Percentiles rank a stretch among this genome's conserved stretches.
phyloP scores from a whole-genome alignment of 2,113 vertebrate genomes.

The Spilogale gracilis region DNA sequence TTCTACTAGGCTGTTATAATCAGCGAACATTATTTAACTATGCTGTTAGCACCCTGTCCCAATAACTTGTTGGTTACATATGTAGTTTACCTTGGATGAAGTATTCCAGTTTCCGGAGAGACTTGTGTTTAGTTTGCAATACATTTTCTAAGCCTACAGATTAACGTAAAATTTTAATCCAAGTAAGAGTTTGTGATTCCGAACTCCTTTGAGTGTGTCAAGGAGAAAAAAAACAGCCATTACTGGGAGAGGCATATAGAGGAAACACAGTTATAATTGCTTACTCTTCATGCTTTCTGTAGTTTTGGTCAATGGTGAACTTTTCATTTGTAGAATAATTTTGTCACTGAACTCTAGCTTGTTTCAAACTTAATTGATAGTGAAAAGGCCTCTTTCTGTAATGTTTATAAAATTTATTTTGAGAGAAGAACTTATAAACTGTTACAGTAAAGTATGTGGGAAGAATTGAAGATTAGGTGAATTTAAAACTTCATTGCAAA shows the following conservation, averaged over 20 bases:
- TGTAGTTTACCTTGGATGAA: constrained; percentile 18
- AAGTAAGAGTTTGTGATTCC: background rate
- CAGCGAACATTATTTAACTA: background rate
- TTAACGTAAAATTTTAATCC: constrained; percentile 37
- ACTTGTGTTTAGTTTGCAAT: background rate
- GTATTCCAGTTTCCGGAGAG: background rate
- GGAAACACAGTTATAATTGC: background rate
- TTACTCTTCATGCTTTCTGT: background rate
- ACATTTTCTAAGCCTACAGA: constrained; percentile 32
- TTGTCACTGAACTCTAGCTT: constrained; percentile 7
- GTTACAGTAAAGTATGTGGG: background rate
- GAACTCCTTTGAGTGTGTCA: background rate
- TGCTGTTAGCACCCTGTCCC: background rate
- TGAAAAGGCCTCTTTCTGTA: constrained; percentile 60
- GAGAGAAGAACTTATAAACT: constrained; percentile 45
- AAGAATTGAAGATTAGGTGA: constrained; percentile 12
- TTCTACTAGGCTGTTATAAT: background rate
- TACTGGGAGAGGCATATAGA: background rate
- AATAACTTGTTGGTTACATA: background rate
- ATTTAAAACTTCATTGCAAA: background rate
- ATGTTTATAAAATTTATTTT: constrained; percentile 41
- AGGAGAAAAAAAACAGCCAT: background rate
- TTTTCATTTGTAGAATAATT: constrained; percentile 49
- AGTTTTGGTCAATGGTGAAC: background rate
- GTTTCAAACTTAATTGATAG: constrained; percentile 48